phyloP scores from a whole-genome alignment of 2,797 vertebrate species.

The Remorina albescens region DNA sequence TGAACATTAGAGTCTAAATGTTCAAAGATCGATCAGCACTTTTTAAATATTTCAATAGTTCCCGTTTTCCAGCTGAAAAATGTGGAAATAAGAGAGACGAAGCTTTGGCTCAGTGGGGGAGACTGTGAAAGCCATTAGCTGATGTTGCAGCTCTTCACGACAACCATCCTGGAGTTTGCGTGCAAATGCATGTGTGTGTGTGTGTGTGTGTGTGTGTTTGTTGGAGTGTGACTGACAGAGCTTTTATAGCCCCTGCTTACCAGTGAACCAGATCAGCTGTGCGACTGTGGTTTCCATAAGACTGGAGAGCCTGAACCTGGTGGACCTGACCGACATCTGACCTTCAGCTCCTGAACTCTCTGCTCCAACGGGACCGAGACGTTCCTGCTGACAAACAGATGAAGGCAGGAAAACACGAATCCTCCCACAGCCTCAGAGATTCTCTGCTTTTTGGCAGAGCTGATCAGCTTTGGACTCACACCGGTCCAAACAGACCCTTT shows the following conservation, averaged over 20 bases:
- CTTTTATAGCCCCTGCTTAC: conserved; percentile 65
- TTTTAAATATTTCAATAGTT: background rate
- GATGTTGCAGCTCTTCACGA: conserved; percentile 67
- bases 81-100: background rate
- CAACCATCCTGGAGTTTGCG: conserved; percentile 79
- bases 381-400: background rate
- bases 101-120: conserved; percentile 79
- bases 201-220: conserved; percentile 16
- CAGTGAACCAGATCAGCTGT: conserved; percentile 65
- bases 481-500: too few relatives aligned
- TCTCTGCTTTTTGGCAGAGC: background rate
- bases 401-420: background rate
- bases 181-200: conserved; percentile 45
- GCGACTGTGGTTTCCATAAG: conserved; percentile 86
- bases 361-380: conserved; percentile 51
- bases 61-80: conserved; percentile 16
- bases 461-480: too few relatives aligned
- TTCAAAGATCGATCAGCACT: background rate
- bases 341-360: conserved; percentile 84
- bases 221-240: conserved; percentile 43
- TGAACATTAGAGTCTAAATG: background rate
- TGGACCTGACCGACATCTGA: conserved; percentile 80
- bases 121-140: conserved; percentile 92
- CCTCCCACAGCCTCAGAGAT: background rate
- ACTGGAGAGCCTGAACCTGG: conserved; percentile 83